Conservation (phyloP, 2,113 vertebrate genomes). For the Ophiodon elongatus region DNA sequence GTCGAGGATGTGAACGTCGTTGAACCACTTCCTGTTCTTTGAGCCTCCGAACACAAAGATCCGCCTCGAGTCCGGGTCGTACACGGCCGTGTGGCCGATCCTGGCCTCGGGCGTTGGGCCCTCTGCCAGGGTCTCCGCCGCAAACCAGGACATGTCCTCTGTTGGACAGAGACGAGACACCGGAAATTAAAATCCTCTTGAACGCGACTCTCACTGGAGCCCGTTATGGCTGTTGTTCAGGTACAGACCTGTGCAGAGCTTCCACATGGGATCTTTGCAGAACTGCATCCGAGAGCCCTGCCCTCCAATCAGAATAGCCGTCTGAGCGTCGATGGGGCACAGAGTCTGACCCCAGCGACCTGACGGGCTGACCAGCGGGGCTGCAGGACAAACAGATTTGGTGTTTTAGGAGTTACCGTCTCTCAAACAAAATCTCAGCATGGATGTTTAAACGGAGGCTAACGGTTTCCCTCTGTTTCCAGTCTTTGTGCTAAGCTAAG, state of each 20-base stretch:
- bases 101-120: slow-evolving; percentile 84
- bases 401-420: background rate
- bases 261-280: slow-evolving; percentile 86
- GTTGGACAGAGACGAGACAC: slow-evolving; percentile 34
- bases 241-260: slow-evolving; percentile 82
- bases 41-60: slow-evolving; percentile 87
- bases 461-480: background rate
- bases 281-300: slow-evolving; percentile 85
- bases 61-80: slow-evolving; percentile 77
- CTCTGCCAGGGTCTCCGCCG: slow-evolving; percentile 82
- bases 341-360: slow-evolving; percentile 84
- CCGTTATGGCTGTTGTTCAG: background rate
- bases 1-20: slow-evolving; percentile 86
- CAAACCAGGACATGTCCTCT: slow-evolving; percentile 85
- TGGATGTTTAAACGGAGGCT: background rate
- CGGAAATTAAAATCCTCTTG: background rate
- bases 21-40: slow-evolving; percentile 87
- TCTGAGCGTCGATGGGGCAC: slow-evolving; percentile 83
- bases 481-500: background rate
- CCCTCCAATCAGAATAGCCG: slow-evolving; percentile 84
- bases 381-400: slow-evolving; percentile 41
- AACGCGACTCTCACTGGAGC: background rate
- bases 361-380: slow-evolving; percentile 68
- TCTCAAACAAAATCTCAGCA: background rate
- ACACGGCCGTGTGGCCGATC: slow-evolving; percentile 84